A percentile compares a stretch with the other conserved stretches of the same genome.
phyloP scores from a whole-genome alignment of 2,113 vertebrate genomes.

The Nycticorax nycticorax region DNA sequence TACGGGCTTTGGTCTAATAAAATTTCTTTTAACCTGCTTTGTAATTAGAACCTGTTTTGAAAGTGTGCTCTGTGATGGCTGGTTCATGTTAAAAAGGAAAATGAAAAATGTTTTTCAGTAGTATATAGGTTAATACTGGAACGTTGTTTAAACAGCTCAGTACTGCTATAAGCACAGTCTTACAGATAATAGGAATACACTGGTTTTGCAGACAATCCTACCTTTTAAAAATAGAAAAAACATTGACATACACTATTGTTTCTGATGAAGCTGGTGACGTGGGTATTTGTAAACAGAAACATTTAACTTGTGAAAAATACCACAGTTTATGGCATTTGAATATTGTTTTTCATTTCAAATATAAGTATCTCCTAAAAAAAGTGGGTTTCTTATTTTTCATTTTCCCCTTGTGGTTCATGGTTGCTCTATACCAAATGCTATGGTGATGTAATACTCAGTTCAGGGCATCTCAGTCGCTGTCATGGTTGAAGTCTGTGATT shows the following conservation, averaged over 20 bases:
- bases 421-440: background rate
- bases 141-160: background rate
- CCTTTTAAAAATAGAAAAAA: background rate
- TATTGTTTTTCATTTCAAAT: background rate
- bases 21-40: constrained; percentile 36
- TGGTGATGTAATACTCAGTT: background rate
- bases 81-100: constrained; percentile 20
- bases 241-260: background rate
- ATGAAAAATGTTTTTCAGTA: background rate
- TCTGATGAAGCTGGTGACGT: background rate
- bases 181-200: background rate
- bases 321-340: background rate
- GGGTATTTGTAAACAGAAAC: background rate
- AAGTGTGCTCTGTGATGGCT: background rate
- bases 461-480: background rate
- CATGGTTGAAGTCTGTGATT: background rate
- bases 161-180: background rate
- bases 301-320: background rate
- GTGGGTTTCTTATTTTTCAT: background rate
- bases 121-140: background rate
- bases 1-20: background rate
- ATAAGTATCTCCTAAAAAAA: background rate
- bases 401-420: background rate
- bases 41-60: constrained; percentile 46
- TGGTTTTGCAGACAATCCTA: background rate